These are phyloP conservation scores for Thunnus maccoyii DNA, from an alignment of 2,113 vertebrate species.

Conservation along the genomic window DNA sequence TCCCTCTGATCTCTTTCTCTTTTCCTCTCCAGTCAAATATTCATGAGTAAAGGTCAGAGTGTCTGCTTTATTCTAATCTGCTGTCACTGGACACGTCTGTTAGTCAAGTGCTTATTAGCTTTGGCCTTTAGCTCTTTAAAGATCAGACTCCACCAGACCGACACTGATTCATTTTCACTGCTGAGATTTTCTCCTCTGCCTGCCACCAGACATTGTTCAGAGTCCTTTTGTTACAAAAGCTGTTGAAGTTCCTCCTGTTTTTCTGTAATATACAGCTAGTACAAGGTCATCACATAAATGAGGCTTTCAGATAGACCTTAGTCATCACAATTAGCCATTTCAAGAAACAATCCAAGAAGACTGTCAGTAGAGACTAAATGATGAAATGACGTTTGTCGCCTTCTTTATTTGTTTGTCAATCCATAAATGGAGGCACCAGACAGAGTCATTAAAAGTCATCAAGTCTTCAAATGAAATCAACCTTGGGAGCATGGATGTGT, in stretches of 20 bases:
- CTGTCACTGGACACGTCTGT: slow-evolving; percentile 56
- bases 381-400: too few relatives aligned
- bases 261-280: background rate
- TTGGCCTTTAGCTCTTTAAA: slow-evolving; percentile 65
- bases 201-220: background rate
- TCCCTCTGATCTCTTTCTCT: slow-evolving; percentile 38
- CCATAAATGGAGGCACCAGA: too few relatives aligned
- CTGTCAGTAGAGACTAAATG: too few relatives aligned
- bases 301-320: background rate
- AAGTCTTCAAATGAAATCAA: too few relatives aligned
- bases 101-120: slow-evolving; percentile 63
- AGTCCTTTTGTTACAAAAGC: background rate
- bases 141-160: slow-evolving; percentile 39
- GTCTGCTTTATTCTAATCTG: slow-evolving; percentile 44
- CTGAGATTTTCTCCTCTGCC: background rate
- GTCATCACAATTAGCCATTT: background rate
- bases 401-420: too few relatives aligned
- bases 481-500: too few relatives aligned
- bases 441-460: too few relatives aligned
- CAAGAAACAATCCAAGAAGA: background rate
- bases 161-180: slow-evolving; percentile 35
- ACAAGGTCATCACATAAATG: background rate
- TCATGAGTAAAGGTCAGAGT: slow-evolving; percentile 61
- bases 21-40: slow-evolving; percentile 31
- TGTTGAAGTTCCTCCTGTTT: background rate